Conservation (phyloP, 2,113 vertebrate species). For the Lipotes vexillifer region DNA sequence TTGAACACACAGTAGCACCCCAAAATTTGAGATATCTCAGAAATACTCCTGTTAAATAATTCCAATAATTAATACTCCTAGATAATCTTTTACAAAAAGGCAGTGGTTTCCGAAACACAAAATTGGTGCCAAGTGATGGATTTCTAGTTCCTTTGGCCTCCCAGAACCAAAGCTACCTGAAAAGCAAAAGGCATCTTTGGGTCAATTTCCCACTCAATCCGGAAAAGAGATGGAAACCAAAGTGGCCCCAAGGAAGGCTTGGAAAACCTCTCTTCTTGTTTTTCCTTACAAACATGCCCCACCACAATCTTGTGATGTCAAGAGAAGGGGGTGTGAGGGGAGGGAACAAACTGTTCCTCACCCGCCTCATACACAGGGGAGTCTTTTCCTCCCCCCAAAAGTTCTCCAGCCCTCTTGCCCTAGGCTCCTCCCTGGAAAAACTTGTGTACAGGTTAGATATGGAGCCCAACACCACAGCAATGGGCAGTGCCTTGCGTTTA, state of each 20-base stretch:
- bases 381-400: background rate
- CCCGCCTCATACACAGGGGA: background rate
- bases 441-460: fast-evolving
- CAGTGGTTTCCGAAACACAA: background rate
- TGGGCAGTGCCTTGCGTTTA: background rate
- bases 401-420: background rate
- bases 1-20: background rate
- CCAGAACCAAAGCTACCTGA: background rate
- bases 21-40: background rate
- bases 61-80: background rate
- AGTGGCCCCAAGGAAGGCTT: background rate
- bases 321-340: background rate
- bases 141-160: background rate
- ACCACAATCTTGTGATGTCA: background rate
- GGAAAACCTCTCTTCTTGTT: background rate
- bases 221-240: background rate
- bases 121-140: background rate
- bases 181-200: background rate
- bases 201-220: background rate
- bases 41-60: slow-evolving; percentile 2
- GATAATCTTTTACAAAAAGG: background rate
- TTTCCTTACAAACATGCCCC: background rate
- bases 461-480: background rate
- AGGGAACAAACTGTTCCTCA: background rate
- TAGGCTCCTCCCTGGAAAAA: background rate